Evolutionary conservation across 2,113 vertebrate genomes (phyloP).

Genomic region (Eurypyga helias): DNA sequence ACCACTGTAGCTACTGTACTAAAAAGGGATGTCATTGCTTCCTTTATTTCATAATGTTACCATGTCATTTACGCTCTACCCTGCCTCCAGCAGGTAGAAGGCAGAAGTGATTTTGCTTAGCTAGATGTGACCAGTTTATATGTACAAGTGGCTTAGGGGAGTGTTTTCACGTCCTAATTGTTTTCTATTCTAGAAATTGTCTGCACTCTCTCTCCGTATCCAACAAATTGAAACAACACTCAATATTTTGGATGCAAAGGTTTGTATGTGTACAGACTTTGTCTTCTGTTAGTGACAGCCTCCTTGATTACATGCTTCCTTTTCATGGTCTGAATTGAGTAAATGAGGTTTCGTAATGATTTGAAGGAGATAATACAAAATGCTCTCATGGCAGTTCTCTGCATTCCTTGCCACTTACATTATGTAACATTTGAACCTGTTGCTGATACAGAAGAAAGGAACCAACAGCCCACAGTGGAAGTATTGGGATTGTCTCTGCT

Average conservation of each 20-base stretch:
- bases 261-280: slow-evolving; percentile 63
- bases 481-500: background rate
- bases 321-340: background rate
- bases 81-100: background rate
- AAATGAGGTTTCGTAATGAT: background rate
- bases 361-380: background rate
- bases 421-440: background rate
- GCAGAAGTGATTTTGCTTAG: background rate
- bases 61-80: background rate
- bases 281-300: background rate
- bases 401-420: background rate
- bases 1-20: background rate
- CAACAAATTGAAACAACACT: slow-evolving; percentile 98
- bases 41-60: background rate
- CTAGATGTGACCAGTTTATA: background rate
- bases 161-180: background rate
- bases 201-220: slow-evolving; percentile 92
- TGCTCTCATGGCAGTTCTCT: background rate
- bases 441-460: background rate
- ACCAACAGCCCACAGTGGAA: background rate
- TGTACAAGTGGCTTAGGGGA: background rate
- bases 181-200: slow-evolving; percentile 87
- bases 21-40: background rate
- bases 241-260: slow-evolving; percentile 98
- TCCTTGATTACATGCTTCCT: background rate